Evolutionary conservation across 64 coral and sea anemone species (phyloP).

Genomic region (Dendronephthya gigantea): DNA sequence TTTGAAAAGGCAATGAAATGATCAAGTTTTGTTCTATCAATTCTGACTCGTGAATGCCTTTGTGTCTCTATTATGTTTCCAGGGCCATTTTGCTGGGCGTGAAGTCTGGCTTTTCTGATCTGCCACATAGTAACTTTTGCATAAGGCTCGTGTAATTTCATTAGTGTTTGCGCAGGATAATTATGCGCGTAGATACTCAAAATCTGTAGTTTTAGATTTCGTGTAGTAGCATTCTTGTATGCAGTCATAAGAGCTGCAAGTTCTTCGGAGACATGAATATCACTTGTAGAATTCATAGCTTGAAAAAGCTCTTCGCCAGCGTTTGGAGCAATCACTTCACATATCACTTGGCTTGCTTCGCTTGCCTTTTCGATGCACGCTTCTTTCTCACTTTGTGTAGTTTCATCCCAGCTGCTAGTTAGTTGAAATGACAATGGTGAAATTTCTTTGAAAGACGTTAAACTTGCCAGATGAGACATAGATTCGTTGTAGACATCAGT

Average conservation of each 20-base stretch:
- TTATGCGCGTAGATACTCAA: slow-evolving; percentile 20
- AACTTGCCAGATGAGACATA: neutral
- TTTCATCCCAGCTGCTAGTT: slow-evolving; percentile 14
- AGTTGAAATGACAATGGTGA: neutral
- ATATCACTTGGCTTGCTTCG: slow-evolving; percentile 5
- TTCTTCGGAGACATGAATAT: neutral
- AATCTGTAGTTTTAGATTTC: slow-evolving; percentile 14
- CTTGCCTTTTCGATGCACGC: neutral
- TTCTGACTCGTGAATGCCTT: neutral
- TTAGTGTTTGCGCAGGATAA: slow-evolving; percentile 2
- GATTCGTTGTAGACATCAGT: slow-evolving; percentile 3
- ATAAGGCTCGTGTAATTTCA: slow-evolving; percentile 29
- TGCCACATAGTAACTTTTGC: slow-evolving; percentile 19
- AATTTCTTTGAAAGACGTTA: neutral
- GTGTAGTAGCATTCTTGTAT: slow-evolving; percentile 3
- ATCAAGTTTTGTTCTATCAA: slow-evolving; percentile 30
- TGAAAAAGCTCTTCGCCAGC: slow-evolving; percentile 17
- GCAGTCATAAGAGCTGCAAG: slow-evolving; percentile 10
- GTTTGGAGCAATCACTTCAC: slow-evolving; percentile 18
- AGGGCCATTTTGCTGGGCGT: neutral
- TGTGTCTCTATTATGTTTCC: neutral
- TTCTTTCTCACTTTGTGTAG: neutral
- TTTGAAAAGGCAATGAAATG: slow-evolving; percentile 45
- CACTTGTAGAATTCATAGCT: neutral
- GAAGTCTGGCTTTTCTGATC: slow-evolving; percentile 23